Conservation (phyloP, 2,113 vertebrate genomes). For the Aphelocoma coerulescens region DNA sequence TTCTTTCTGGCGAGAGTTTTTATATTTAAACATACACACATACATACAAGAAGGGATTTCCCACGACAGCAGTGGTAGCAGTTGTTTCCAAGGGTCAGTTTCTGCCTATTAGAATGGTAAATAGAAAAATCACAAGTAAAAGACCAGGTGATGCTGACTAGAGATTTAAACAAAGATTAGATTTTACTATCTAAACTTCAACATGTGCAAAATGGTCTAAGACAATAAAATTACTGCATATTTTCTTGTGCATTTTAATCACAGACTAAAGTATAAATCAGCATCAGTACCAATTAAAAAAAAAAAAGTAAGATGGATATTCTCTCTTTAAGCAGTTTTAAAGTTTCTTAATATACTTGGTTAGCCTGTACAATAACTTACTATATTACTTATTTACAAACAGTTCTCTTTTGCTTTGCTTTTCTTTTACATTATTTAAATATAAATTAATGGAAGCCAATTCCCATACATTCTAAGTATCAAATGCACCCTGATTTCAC, state of each 20-base stretch:
- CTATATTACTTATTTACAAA: not conserved
- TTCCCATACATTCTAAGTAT: not conserved
- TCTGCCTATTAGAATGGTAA: not conserved
- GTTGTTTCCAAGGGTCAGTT: not conserved
- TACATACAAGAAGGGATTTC: not conserved
- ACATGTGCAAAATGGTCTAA: not conserved
- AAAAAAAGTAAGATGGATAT: not conserved
- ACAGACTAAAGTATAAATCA: not conserved
- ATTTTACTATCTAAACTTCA: not conserved
- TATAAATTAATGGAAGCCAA: not conserved
- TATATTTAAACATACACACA: not conserved
- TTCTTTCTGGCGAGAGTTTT: not conserved
- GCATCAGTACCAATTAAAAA: not conserved
- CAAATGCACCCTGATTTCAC: not conserved
- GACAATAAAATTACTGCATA: not conserved
- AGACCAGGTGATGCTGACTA: not conserved
- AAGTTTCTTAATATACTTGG: not conserved
- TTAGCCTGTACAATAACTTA: not conserved
- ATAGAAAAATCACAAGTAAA: not conserved
- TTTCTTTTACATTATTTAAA: not conserved
- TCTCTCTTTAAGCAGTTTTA: not conserved
- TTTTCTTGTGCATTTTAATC: not conserved
- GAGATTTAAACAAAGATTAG: not conserved
- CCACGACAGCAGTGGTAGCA: not conserved
- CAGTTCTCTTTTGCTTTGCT: not conserved